Conservation (phyloP, 1,140 invertebrate genomes). For the honey bee (Apis mellifera) region DNA sequence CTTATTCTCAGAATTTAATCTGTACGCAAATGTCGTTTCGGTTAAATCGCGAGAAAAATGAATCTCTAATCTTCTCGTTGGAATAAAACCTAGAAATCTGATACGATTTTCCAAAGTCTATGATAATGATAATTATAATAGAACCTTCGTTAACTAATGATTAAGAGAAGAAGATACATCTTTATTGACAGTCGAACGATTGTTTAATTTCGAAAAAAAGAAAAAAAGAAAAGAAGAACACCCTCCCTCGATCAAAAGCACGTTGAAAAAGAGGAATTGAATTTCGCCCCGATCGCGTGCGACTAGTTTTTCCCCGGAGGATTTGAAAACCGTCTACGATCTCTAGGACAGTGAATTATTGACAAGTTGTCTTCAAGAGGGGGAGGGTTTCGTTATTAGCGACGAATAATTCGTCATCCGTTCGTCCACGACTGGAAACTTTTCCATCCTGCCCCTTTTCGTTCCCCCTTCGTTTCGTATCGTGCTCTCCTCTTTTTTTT, state of each 20-base stretch:
- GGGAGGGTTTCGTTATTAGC: constrained; percentile 51
- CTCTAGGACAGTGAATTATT: constrained; percentile 55
- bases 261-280: not conserved
- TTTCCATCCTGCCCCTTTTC: constrained; percentile 30
- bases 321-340: not conserved
- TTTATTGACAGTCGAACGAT: too few relatives aligned
- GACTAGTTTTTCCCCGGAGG: constrained; percentile 12
- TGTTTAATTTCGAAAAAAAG: too few relatives aligned
- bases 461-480: constrained; percentile 7
- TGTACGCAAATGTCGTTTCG: constrained; percentile 13
- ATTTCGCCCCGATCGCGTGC: constrained; percentile 20
- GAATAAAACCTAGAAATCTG: too few relatives aligned
- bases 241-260: too few relatives aligned
- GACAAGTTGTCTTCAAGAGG: constrained; percentile 14
- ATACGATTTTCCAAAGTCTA: too few relatives aligned
- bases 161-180: too few relatives aligned
- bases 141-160: too few relatives aligned
- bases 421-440: constrained; percentile 52
- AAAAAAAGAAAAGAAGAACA: too few relatives aligned
- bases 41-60: not conserved
- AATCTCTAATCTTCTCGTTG: too few relatives aligned
- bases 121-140: too few relatives aligned
- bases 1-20: constrained; percentile 41
- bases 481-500: not conserved
- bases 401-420: constrained; percentile 42